Evolutionary conservation across 1,140 invertebrate species (phyloP).

Genomic region (Armadillidium nasatum): DNA sequence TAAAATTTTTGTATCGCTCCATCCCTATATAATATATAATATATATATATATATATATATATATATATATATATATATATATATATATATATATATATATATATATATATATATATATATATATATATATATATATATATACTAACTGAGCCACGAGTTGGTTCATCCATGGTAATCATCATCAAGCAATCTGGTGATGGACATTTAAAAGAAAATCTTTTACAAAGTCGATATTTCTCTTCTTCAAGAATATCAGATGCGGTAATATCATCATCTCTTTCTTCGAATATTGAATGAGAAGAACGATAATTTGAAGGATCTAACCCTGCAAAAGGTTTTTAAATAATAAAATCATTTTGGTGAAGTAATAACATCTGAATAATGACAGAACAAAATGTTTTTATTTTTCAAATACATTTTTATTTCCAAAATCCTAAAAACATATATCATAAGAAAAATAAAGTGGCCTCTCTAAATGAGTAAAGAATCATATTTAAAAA

Average conservation of each 20-base stretch:
- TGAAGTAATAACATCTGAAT: background rate
- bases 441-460: too few relatives aligned
- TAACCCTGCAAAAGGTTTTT: conserved; percentile 49
- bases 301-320: conserved; percentile 54
- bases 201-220: conserved; percentile 54
- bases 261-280: conserved; percentile 53
- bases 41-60: too few relatives aligned
- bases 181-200: conserved; percentile 49
- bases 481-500: too few relatives aligned
- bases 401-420: background rate
- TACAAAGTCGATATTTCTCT: conserved; percentile 70
- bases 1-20: too few relatives aligned
- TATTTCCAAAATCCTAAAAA: background rate
- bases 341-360: background rate
- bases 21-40: too few relatives aligned
- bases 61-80: too few relatives aligned
- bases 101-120: too few relatives aligned
- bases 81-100: too few relatives aligned
- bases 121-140: too few relatives aligned
- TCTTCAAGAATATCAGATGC: conserved; percentile 57
- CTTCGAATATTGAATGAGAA: conserved; percentile 50
- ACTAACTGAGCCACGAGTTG: background rate
- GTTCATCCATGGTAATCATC: conserved; percentile 37
- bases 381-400: too few relatives aligned
- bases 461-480: too few relatives aligned